These are phyloP conservation scores for Callosobruchus maculatus DNA, from an alignment of 2,888 invertebrate species.

Conservation along the genomic window DNA sequence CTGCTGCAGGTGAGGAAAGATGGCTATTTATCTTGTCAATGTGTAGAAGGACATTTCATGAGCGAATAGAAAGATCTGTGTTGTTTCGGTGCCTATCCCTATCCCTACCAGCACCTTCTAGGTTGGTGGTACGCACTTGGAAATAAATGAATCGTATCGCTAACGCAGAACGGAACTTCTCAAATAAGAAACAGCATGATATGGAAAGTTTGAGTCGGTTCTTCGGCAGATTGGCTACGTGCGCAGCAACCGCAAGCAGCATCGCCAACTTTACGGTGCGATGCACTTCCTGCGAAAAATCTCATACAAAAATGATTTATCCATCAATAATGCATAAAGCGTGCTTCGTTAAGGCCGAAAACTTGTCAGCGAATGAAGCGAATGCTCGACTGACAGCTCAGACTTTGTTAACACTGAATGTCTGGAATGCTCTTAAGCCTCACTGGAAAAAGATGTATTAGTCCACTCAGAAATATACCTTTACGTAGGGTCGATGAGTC, in stretches of 20 bases:
- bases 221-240: background rate
- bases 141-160: too few species aligned
- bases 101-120: too few species aligned
- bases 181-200: background rate
- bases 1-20: too few species aligned
- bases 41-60: too few species aligned
- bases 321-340: constrained; percentile 1
- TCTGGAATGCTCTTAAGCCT: background rate
- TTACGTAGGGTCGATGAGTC: too few species aligned
- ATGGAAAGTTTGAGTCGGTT: background rate
- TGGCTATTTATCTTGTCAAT: too few species aligned
- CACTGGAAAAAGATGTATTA: background rate
- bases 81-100: too few species aligned
- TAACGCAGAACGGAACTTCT: background rate
- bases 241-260: background rate
- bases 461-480: too few species aligned
- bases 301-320: background rate
- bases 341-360: background rate
- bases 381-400: background rate
- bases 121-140: too few species aligned
- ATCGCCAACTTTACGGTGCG: background rate
- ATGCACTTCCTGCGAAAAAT: background rate
- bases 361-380: background rate
- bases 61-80: too few species aligned
- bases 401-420: background rate